These are phyloP conservation scores for Dendroctonus valens DNA, from an alignment of 1,140 invertebrate genomes.

Conservation along the genomic window DNA sequence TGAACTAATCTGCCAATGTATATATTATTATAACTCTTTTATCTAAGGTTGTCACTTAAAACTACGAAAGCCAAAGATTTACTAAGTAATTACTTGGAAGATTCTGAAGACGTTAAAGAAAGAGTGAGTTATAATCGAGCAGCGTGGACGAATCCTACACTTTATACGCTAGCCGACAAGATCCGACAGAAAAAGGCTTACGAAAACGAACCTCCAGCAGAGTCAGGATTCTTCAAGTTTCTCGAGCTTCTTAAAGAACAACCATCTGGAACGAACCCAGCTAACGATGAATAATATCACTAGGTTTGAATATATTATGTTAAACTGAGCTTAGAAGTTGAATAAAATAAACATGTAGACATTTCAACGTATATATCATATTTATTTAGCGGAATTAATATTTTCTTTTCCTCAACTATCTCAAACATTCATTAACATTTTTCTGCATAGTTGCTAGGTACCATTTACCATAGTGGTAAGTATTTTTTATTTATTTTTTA, in stretches of 20 bases:
- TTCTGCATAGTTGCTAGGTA: no score
- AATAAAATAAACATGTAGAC: no score
- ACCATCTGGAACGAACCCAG: not conserved
- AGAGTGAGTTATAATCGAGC: slow-evolving; percentile 4
- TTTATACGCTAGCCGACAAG: slow-evolving; percentile 24
- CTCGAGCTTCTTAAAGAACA: not conserved
- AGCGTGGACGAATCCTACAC: not conserved
- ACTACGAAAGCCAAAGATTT: slow-evolving; percentile 25
- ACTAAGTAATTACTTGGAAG: slow-evolving; percentile 26
- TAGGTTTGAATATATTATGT: slow-evolving; percentile 32
- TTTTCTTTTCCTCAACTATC: no score
- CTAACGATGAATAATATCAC: slow-evolving; percentile 4
- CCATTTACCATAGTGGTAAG: no score
- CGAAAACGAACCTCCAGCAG: slow-evolving; percentile 38
- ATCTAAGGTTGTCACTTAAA: slow-evolving; percentile 33
- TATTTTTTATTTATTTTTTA: no score
- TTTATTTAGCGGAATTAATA: no score
- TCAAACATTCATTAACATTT: no score
- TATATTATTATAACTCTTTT: not conserved
- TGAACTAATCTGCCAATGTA: no score
- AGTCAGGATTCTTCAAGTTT: slow-evolving; percentile 40
- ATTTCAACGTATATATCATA: no score
- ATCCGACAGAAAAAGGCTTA: slow-evolving; percentile 27
- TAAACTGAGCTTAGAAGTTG: no score
- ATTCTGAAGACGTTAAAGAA: slow-evolving; percentile 18